Evolutionary conservation across 2,888 invertebrate species (phyloP).

Genomic region (Nymphalis c-album): DNA sequence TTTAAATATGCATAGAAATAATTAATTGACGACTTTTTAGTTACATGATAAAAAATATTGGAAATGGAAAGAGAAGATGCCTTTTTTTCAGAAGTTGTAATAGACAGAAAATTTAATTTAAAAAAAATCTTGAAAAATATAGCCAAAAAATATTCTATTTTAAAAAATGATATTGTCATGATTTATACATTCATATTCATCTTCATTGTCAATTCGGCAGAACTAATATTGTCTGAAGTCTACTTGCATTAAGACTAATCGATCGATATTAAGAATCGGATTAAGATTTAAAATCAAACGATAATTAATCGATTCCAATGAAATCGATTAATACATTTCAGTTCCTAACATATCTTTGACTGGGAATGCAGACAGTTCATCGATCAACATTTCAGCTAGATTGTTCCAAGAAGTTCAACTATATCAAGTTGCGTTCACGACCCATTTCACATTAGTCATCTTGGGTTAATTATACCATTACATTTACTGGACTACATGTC

Average conservation of each 20-base stretch:
- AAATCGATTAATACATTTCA: conserved; percentile 14
- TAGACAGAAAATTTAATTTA: no score
- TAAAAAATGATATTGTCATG: no score
- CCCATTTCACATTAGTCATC: conserved; percentile 19
- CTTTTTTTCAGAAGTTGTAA: no score
- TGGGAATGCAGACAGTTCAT: conserved; percentile 17
- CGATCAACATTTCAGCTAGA: conserved; percentile 11
- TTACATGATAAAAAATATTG: no score
- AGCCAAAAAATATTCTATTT: no score
- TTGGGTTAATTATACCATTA: conserved; percentile 11
- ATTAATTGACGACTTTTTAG: no score
- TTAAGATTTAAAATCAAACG: conserved; percentile 9
- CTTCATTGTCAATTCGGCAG: background rate
- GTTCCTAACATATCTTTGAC: background rate
- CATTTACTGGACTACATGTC: conserved; percentile 1
- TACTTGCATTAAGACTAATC: conserved; percentile 4
- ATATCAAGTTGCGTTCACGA: conserved; percentile 13
- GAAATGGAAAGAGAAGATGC: no score
- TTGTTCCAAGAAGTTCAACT: conserved; percentile 15
- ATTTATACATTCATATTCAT: background rate
- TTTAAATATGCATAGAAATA: no score
- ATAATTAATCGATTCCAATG: conserved; percentile 14
- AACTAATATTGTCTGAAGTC: background rate
- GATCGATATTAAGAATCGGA: conserved; percentile 5
- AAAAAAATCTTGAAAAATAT: no score